phyloP scores from a whole-genome alignment of 2,888 invertebrate species.

The Drosophila diplacantha region DNA sequence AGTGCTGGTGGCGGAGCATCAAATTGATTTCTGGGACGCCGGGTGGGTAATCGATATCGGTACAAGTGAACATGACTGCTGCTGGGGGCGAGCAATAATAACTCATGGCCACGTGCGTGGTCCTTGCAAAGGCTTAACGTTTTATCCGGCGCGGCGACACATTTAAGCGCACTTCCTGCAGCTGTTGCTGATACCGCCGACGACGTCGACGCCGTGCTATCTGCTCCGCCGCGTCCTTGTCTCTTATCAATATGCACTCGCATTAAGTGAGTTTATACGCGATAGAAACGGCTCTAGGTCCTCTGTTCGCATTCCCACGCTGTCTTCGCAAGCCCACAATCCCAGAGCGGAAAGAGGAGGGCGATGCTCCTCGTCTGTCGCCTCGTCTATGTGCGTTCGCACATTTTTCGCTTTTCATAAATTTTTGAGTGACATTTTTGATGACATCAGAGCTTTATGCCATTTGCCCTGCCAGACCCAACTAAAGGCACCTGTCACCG shows the following conservation, averaged over 20 bases:
- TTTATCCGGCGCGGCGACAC: conserved; percentile 51
- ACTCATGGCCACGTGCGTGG: conserved; percentile 68
- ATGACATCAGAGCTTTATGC: conserved; percentile 71
- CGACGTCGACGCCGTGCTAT: neutral
- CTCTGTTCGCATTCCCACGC: conserved; percentile 40
- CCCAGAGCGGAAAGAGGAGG: neutral
- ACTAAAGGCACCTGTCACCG: conserved; percentile 73
- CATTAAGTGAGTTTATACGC: conserved; percentile 66
- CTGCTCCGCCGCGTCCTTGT: conserved; percentile 31
- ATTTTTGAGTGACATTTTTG: conserved; percentile 75
- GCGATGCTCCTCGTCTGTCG: neutral
- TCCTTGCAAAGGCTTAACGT: conserved; percentile 65
- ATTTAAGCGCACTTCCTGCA: conserved; percentile 71
- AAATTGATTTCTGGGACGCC: conserved; percentile 64
- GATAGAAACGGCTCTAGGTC: conserved; percentile 41
- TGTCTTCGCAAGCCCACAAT: conserved; percentile 17
- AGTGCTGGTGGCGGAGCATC: conserved; percentile 62
- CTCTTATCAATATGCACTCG: conserved; percentile 67
- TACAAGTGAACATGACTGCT: conserved; percentile 51
- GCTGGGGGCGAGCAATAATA: conserved; percentile 67
- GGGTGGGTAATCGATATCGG: conserved; percentile 49
- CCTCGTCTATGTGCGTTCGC: conserved; percentile 57
- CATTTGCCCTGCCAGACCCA: conserved; percentile 49
- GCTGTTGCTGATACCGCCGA: conserved; percentile 61
- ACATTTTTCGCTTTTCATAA: conserved; percentile 61